These are phyloP conservation scores for Melitaea athalia DNA, from an alignment of 2,888 invertebrate genomes.

Conservation along the genomic window DNA sequence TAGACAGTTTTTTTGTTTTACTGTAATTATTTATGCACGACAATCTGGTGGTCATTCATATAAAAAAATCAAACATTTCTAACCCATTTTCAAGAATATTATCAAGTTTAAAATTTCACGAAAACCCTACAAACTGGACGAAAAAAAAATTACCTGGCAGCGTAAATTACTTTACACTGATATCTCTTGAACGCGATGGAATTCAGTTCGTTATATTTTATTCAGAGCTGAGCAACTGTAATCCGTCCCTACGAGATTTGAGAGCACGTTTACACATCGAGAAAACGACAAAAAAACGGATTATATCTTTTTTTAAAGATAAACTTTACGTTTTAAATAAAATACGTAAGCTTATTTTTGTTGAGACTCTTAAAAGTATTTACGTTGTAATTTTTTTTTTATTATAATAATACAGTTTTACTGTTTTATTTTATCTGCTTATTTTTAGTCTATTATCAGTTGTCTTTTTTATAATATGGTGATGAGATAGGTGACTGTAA, in stretches of 20 bases:
- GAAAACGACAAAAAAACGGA: conserved; percentile 12
- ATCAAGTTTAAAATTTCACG: conserved; percentile 11
- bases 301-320: not conserved
- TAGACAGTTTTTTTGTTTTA: no score
- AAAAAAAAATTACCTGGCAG: conserved; percentile 34
- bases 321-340: not conserved
- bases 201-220: conserved; percentile 39
- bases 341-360: not conserved
- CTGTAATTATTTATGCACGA: no score
- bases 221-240: conserved; percentile 36
- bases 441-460: no score
- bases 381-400: no score
- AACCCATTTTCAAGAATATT: not conserved
- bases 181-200: conserved; percentile 32
- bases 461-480: no score
- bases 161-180: conserved; percentile 38
- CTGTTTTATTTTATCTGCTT: no score
- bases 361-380: no score
- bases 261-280: conserved; percentile 16
- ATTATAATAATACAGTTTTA: no score
- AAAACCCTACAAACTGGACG: conserved; percentile 25
- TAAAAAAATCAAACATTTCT: no score
- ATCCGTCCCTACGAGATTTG: conserved; percentile 33
- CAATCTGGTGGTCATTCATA: no score
- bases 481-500: no score